Evolutionary conservation across 2,113 vertebrate species (phyloP), one percentile per base, ranked within the genome.

Genomic region (Pomatostomus ruficeps): DNA sequence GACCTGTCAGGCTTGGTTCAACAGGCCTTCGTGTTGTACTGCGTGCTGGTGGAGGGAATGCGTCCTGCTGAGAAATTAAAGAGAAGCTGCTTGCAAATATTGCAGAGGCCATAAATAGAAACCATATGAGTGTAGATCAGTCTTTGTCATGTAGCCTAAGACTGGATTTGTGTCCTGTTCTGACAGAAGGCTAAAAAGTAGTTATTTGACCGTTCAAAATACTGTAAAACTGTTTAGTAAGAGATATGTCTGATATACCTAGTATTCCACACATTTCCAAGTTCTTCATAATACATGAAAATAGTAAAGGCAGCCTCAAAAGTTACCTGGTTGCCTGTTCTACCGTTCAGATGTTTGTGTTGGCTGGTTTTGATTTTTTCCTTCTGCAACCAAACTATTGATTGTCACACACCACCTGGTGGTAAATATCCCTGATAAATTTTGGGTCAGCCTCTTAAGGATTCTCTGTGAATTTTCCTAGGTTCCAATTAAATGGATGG

Each of bases 401-500:
- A 17, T 91, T 93, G 80, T n/a, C n/a, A 77, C 76, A 83, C 74
- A 94, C 62, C 88, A 85, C 78, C 72, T 93, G 88, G 52, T 88
- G 85, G 84, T 58, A 95, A 89, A 91, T 23, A 83, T 25, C 6
- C 0, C n/a, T 68, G 28, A 28, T 51, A 83, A 55, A 84, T 79
- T 84, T 84, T 57, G 19, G 6, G 12, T 35, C 8, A 38, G 19
- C 52, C 36, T 89, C 62, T 72, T 66, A 51, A 7, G 10, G 14
- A 42, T 91, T 78, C 24, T 9, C 85, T 92, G 49, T 68, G 57
- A 46, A 20, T 89, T 62, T 73, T 75, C 28, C 48, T 93, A 99
- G 99, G 99, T 99, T 65, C 99, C 99, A 43, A 99, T 99, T 89
- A 99, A 99, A 95, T 99, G 99, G 99, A 99, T 99, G 99, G 99